phyloP scores from a whole-genome alignment of 2,888 invertebrate genomes.

The Temnothorax ravouxi region DNA sequence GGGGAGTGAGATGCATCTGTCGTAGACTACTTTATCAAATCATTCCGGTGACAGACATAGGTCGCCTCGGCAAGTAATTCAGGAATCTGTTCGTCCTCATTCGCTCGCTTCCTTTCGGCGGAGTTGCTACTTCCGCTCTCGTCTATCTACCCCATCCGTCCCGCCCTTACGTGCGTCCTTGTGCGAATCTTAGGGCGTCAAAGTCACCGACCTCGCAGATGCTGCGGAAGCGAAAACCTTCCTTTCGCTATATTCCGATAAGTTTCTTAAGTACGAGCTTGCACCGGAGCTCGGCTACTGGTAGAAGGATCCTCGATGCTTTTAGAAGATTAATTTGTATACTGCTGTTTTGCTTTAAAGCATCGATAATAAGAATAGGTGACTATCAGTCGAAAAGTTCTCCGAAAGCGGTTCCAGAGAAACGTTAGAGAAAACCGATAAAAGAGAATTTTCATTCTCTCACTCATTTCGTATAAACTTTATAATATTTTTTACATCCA shows the following conservation, averaged over 20 bases:
- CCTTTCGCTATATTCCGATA: slow-evolving; percentile 65
- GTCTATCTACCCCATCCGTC: slow-evolving; percentile 31
- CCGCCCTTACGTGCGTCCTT: slow-evolving; percentile 32
- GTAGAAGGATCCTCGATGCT: slow-evolving; percentile 64
- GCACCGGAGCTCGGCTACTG: slow-evolving; percentile 30
- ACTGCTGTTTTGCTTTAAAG: slow-evolving; percentile 41
- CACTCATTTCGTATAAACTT: slow-evolving; percentile 1
- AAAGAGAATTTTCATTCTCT: slow-evolving; percentile 20
- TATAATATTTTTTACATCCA: slow-evolving; percentile 8
- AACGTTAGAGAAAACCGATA: not conserved
- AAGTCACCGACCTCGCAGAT: slow-evolving; percentile 62
- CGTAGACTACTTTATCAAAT: slow-evolving; percentile 70
- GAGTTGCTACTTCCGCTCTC: slow-evolving; percentile 22
- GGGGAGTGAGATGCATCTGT: slow-evolving; percentile 62
- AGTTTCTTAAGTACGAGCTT: slow-evolving; percentile 67
- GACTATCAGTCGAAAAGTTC: slow-evolving; percentile 43
- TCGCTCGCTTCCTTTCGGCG: slow-evolving; percentile 16
- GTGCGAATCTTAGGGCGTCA: slow-evolving; percentile 61
- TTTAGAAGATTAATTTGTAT: slow-evolving; percentile 76
- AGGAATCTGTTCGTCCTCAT: slow-evolving; percentile 49
- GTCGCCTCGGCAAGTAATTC: slow-evolving; percentile 66
- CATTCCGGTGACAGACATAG: slow-evolving; percentile 69
- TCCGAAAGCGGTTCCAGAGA: not conserved
- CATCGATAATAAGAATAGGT: slow-evolving; percentile 62
- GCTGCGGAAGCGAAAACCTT: slow-evolving; percentile 58